Conservation (phyloP, 1,140 invertebrate genomes). For the Neodiprion fabricii region DNA sequence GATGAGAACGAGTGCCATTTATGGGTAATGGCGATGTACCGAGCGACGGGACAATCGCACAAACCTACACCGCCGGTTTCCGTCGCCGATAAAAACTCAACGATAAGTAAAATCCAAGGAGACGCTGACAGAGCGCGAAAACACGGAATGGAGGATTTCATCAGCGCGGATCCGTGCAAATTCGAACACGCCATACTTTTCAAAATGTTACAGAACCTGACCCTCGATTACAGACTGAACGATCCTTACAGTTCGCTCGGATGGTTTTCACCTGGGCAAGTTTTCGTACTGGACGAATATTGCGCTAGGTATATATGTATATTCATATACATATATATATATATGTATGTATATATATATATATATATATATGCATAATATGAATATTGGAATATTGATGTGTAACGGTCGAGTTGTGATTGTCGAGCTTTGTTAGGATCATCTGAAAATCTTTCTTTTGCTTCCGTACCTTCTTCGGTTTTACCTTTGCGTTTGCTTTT, state of each 20-base stretch:
- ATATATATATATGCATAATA: too few relatives aligned
- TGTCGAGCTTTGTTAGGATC: neutral
- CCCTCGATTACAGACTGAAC: conserved; percentile 93
- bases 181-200: conserved; percentile 95
- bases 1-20: conserved; percentile 98
- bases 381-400: conserved; percentile 7
- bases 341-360: too few relatives aligned
- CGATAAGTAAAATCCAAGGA: conserved; percentile 89
- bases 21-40: conserved; percentile 99
- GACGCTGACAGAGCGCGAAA: conserved; percentile 96
- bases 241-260: conserved; percentile 98
- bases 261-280: conserved; percentile 99
- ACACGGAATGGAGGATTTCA: conserved; percentile 99
- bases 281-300: conserved; percentile 98
- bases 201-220: conserved; percentile 88
- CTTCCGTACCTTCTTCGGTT: conserved; percentile 17
- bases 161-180: conserved; percentile 96
- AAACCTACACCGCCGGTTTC: conserved; percentile 95
- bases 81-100: conserved; percentile 83
- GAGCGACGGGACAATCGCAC: conserved; percentile 98
- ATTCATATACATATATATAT: neutral
- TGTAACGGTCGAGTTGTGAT: neutral
- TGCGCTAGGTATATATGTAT: conserved; percentile 73
- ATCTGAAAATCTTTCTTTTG: conserved; percentile 20
- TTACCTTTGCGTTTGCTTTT: neutral